Conservation (phyloP, 64 coral and sea anemone genomes). For the Dendronephthya gigantea region DNA sequence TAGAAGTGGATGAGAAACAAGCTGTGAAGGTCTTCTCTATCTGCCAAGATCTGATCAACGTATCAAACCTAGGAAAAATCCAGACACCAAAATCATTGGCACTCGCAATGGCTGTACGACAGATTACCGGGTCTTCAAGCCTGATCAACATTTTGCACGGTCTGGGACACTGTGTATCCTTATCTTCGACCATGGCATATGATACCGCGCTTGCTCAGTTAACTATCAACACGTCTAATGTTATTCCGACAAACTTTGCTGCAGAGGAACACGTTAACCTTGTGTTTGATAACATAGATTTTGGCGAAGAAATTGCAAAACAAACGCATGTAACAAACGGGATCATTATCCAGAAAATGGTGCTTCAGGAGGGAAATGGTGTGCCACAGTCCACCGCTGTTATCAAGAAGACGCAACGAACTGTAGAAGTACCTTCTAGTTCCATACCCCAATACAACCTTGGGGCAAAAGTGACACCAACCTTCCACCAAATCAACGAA, state of each 20-base stretch:
- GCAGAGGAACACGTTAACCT: conserved; percentile 1
- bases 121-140: not conserved
- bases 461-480: not conserved
- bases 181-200: not conserved
- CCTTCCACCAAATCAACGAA: not conserved
- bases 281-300: not conserved
- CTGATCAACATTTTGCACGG: not conserved
- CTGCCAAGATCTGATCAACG: conserved; percentile 6
- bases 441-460: not conserved
- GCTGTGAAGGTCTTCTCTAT: conserved; percentile 6
- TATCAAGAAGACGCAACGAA: conserved; percentile 13
- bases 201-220: not conserved
- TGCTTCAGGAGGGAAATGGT: not conserved
- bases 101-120: not conserved
- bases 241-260: not conserved
- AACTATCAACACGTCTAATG: not conserved
- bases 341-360: conserved; percentile 8
- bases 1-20: conserved; percentile 4
- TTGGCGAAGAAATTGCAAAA: conserved; percentile 2
- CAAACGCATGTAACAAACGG: not conserved
- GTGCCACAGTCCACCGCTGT: not conserved
- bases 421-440: not conserved
- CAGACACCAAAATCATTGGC: conserved; percentile 11
- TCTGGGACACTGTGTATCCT: not conserved
- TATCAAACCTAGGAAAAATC: not conserved